Conservation (phyloP, 1,140 invertebrate genomes). For the Eulimnadia texana region DNA sequence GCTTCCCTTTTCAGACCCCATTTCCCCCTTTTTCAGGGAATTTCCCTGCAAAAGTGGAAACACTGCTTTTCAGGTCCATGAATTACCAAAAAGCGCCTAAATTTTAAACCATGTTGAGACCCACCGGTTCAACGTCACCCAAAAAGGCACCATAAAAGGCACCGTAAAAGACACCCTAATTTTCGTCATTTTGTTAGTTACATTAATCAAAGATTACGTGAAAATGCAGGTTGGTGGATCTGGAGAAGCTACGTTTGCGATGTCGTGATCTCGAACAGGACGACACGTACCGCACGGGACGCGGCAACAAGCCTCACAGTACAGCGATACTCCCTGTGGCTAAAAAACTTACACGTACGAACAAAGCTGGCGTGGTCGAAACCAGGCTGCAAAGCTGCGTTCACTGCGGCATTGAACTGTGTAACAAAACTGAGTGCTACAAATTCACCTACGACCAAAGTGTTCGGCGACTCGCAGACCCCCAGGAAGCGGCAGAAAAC, state of each 20-base stretch:
- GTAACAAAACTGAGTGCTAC: constrained; percentile 36
- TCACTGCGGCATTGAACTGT: constrained; percentile 74
- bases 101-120: too few species aligned
- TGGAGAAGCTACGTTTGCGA: constrained; percentile 57
- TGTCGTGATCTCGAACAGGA: constrained; percentile 52
- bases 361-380: constrained; percentile 24
- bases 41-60: too few species aligned
- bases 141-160: too few species aligned
- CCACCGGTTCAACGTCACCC: too few species aligned
- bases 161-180: neutral
- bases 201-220: constrained; percentile 16
- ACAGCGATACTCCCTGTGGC: constrained; percentile 18
- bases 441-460: constrained; percentile 7
- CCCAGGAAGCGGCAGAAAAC: neutral
- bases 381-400: constrained; percentile 36
- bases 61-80: too few species aligned
- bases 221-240: constrained; percentile 42
- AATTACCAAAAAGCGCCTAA: too few species aligned
- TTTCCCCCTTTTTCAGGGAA: too few species aligned
- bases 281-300: constrained; percentile 50
- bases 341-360: constrained; percentile 18
- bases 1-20: too few species aligned
- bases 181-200: neutral
- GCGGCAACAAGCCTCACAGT: constrained; percentile 32
- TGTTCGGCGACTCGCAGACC: neutral